Base-by-base conservation (phyloP, 2,113 vertebrate species). In the Nothobranchius furzeri region DNA sequence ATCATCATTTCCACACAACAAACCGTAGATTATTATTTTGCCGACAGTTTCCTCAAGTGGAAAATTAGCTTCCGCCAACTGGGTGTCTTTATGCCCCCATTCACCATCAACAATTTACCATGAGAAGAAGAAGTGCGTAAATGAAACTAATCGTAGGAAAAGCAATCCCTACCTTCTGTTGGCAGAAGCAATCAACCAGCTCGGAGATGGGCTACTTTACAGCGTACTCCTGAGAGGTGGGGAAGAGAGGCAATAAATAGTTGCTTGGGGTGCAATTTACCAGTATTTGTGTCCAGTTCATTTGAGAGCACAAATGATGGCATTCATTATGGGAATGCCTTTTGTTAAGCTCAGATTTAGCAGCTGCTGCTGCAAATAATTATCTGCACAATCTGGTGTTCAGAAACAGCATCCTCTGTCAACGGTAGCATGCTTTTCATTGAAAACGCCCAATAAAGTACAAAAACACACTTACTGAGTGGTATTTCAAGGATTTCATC, bases 11-110 rank as follows among this genome's bases (percentile, higher is more conserved):
- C 87, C 79, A 89, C 83, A 91, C 90, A 92, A 81, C 82, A 92
- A 94, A 87, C 87, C 66, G 77, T 81, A 82, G 85, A 90, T 93
- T 93, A 92, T 90, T 92, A 88, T 88, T 83, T 91, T 92, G 88
- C 87, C 75, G 83, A 87, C 82, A 71, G 79, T 83, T 88, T 86
- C 81, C 85, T 88, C 85, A 84, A 86, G 87, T 91, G 90, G 87
- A 91, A 92, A 92, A 92, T 90, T 86, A 89, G 79, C 81, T 82
- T 85, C 80, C 73, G 43, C 80, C 74, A 85, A 65, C 62, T 67
- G 60, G 57, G 64, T 56, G 20, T 81, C 80, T 78, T 75, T 76
- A 73, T 61, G 43, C 73, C 73, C 60, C 73, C 81, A 64, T 82
- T 87, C 83, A 62, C 68, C 59, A 17, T 73, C 70, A 48, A 74